Base-by-base conservation (phyloP, 2,888 invertebrate genomes). In the Cancer borealis region DNA sequence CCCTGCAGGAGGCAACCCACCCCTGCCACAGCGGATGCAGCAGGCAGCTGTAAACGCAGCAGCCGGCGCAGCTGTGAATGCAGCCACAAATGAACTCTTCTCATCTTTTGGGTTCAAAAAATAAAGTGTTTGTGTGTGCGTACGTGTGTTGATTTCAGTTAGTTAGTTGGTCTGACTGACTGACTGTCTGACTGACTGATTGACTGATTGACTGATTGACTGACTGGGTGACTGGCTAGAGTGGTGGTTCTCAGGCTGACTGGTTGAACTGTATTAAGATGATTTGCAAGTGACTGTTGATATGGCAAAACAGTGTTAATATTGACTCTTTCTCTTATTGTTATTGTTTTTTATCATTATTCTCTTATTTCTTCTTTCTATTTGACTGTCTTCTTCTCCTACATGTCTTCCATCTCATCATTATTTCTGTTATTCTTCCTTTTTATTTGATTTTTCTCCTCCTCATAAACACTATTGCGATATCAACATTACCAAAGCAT, bases 11-110 rank as follows among this genome's bases (percentile, higher is more conserved):
- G 92, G 92, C 47, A 90, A 88, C 45, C 60, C 94, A 46, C 89
- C 94, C 39, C 47, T 95, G 46, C 49, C 46, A 39, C 95, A 95
- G 93, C 93, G 95, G 10, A 92, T 95, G 89, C 95, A 95, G 92
- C 94, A 94, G 47, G 95, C 95, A 17, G 95, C 95, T 30, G 39
- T 92, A 26, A 98, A 98, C 97, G 98, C 98, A 95, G 98, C 98
- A 95, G 98, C 98, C 96, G 98, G 98, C 97, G 98, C 98, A 96
- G 98, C 98, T 96, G 98, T 98, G 97, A 98, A 98, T 97, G 98
- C 98, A 96, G 98, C 98, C 96, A 97, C 98, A 97, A 98, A 98
- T 97, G 98, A 98, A 97, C 91, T 95, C 91, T 93, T 93, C 93
- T 93, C 94, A 39, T 84, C 95, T 46, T 95, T 95, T 79, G 95